phyloP scores from a whole-genome alignment of 2,113 vertebrate genomes.

The Echinops telfairi region DNA sequence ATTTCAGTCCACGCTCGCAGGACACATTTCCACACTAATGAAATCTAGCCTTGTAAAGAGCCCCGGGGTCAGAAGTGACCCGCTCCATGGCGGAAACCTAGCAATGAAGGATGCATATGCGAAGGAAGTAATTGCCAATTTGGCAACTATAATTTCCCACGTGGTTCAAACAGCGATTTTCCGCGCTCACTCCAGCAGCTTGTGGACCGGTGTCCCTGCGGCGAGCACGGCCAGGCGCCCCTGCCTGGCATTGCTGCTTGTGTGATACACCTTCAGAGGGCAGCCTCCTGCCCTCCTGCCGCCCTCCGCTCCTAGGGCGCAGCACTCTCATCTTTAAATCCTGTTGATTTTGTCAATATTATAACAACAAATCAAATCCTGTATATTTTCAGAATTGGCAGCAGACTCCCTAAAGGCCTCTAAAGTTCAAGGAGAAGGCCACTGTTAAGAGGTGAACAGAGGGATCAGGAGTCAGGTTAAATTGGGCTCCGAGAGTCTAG shows the following conservation, averaged over 20 bases:
- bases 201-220: not conserved
- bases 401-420: constrained; percentile 26
- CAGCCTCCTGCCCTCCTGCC: not conserved
- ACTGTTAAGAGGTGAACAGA: not conserved
- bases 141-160: constrained; percentile 71
- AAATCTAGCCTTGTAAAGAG: constrained; percentile 68
- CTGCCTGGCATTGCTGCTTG: not conserved
- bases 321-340: not conserved
- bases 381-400: not conserved
- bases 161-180: constrained; percentile 74
- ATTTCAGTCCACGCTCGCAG: not conserved
- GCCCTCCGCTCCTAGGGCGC: not conserved
- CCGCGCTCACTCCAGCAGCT: constrained; percentile 31
- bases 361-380: not conserved
- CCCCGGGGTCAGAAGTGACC: constrained; percentile 71
- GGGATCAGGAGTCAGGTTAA: constrained; percentile 39
- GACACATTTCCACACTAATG: constrained; percentile 31
- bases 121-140: constrained; percentile 70
- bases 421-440: not conserved
- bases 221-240: not conserved
- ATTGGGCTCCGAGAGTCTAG: not conserved
- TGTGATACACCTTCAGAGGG: not conserved
- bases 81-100: not conserved
- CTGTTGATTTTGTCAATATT: constrained; percentile 28
- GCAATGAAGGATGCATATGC: constrained; percentile 48